These are phyloP conservation scores for Tupiocoris notatus DNA, from an alignment of 2,888 invertebrate species.

Conservation along the genomic window DNA sequence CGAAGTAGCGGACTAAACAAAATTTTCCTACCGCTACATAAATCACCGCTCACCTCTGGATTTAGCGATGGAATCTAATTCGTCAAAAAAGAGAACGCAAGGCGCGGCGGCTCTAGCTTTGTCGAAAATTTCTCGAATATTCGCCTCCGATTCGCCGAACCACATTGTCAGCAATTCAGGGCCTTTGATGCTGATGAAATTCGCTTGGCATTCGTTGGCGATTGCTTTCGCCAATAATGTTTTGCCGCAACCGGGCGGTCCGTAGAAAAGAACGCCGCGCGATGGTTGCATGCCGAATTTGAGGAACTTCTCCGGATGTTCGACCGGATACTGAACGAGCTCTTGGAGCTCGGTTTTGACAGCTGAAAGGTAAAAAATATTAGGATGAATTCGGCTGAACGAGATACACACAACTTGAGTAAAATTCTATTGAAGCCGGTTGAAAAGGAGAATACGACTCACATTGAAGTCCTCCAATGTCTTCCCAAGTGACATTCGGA, in stretches of 20 bases:
- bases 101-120: constrained; percentile 99
- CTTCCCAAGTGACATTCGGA: constrained; percentile 94
- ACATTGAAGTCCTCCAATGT: constrained; percentile 92
- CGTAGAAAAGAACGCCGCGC: constrained; percentile 96
- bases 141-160: constrained; percentile 99
- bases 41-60: constrained; percentile 74
- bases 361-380: too few species aligned
- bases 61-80: constrained; percentile 98
- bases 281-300: constrained; percentile 99
- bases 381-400: too few species aligned
- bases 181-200: constrained; percentile 98
- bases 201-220: constrained; percentile 99
- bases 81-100: constrained; percentile 98
- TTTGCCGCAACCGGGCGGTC: constrained; percentile 97
- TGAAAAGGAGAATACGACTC: background rate
- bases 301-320: constrained; percentile 98
- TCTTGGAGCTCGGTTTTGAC: constrained; percentile 97
- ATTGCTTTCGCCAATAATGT: constrained; percentile 94
- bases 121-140: constrained; percentile 98
- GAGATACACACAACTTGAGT: too few species aligned
- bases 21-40: too few species aligned
- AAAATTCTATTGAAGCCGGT: too few species aligned
- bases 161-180: constrained; percentile 98
- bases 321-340: constrained; percentile 94
- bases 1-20: too few species aligned